Evolutionary conservation across 2,113 vertebrate species (phyloP), one percentile per base, ranked within the genome.

Genomic region (Dicaeum eximium): DNA sequence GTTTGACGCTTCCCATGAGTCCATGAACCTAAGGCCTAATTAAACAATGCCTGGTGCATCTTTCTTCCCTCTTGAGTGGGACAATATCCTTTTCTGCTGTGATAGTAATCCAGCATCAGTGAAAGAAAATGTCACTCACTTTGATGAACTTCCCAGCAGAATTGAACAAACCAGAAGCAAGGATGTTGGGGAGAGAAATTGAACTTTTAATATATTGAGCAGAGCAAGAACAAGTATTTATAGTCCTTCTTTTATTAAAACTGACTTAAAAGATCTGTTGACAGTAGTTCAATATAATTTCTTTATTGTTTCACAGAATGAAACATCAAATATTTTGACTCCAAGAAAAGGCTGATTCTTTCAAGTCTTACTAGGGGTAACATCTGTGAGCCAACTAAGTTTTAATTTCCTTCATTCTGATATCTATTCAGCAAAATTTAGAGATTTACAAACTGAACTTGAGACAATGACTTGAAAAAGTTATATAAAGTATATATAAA

Each of bases 201-300:
- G 37, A 94, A 88, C 54, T 37, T 93, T 91, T 95, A 86, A 94
- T 96, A 74, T 91, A 89, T 92, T 92, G 95, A 84, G 21, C 74
- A 47, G 67, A 80, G 69, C 35, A 87, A 85, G 28, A 90, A 21
- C 67, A 93, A 93, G 72, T 79, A 58, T 87, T 94, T 71, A 42
- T 74, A 97, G 95, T 94, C 47, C 38, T 31, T 65, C 30, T 96
- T 96, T 98, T 96, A 94, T 95, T 97, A 97, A 97, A 96, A 45
- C 15, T 47, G 85, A 73, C 31, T 93, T 84, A 91, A 93, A 79
- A 96, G 90, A 86, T 96, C 66, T 91, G 56, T 73, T 83, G 73
- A 93, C 62, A 64, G 92, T 86, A 79, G 37, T 21, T 60, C 15
- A 70, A 22, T 72, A 77, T 16, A 19, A 87, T 93, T 93, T 83